phyloP scores from a whole-genome alignment of 2,797 vertebrate genomes.

The Hemitrygon akajei region DNA sequence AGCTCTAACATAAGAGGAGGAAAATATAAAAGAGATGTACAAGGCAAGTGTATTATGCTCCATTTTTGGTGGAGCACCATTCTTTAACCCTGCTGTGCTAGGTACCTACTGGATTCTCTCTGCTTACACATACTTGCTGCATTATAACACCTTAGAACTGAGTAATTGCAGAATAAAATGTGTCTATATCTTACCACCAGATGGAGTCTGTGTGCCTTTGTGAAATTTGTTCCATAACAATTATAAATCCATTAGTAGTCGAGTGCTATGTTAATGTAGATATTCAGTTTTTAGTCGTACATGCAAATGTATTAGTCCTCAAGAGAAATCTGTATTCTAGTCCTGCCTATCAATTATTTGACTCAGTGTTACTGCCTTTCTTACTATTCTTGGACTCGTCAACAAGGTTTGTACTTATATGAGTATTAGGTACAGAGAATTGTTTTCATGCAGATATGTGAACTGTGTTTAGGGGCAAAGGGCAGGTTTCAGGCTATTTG shows the following conservation, averaged over 20 bases:
- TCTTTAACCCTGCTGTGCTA: too few relatives aligned
- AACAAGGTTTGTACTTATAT: neutral
- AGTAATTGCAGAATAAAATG: neutral
- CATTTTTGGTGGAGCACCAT: too few relatives aligned
- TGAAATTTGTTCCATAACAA: neutral
- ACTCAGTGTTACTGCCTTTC: neutral
- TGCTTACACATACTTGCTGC: neutral
- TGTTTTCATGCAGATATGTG: too few relatives aligned
- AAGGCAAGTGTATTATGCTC: too few relatives aligned
- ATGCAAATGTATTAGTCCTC: neutral
- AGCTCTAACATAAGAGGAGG: too few relatives aligned
- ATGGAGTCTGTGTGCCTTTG: conserved; percentile 8
- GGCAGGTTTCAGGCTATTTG: neutral
- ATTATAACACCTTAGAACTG: neutral
- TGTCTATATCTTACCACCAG: neutral
- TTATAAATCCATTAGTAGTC: neutral
- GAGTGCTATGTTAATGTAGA: neutral
- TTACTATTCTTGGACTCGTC: neutral
- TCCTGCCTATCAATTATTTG: neutral
- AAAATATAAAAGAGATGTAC: too few relatives aligned
- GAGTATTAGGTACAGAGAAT: too few relatives aligned
- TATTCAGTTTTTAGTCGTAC: neutral
- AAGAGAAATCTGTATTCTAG: neutral
- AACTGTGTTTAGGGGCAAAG: neutral
- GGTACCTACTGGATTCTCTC: neutral